Percentiles rank a stretch among this genome's conserved stretches.
These are phyloP conservation scores for Pterobdella sp. DNA, from an alignment of 2,888 invertebrate genomes.

Conservation along the genomic window DNA sequence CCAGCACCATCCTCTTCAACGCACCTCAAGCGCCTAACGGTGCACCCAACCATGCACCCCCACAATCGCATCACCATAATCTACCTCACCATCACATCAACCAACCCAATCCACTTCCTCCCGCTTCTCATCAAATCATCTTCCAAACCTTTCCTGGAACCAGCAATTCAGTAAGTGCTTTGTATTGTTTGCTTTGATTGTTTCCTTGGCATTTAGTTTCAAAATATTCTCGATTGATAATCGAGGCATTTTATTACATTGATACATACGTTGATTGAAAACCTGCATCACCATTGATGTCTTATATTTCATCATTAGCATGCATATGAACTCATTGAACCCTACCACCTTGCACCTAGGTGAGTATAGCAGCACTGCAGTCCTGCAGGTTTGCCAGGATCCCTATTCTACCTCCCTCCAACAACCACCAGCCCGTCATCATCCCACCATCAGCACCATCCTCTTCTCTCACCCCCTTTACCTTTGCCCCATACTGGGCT, in stretches of 20 bases:
- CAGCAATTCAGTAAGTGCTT: slow-evolving; percentile 25
- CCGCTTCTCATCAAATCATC: slow-evolving; percentile 29
- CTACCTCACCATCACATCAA: slow-evolving; percentile 21
- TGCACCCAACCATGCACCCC: not conserved
- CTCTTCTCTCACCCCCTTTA: slow-evolving; percentile 18
- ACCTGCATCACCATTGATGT: too few relatives aligned
- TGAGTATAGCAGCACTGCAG: slow-evolving; percentile 32
- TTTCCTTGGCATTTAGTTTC: too few relatives aligned
- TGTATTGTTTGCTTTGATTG: not conserved
- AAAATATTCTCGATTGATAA: too few relatives aligned
- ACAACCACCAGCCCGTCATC: slow-evolving; percentile 9
- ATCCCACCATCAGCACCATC: slow-evolving; percentile 25
- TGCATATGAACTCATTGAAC: too few relatives aligned
- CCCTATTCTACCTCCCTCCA: slow-evolving; percentile 20
- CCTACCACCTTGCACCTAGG: not conserved
- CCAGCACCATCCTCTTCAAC: slow-evolving; percentile 25
- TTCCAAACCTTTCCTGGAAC: slow-evolving; percentile 32
- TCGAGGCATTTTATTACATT: too few relatives aligned
- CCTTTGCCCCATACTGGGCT: slow-evolving; percentile 24
- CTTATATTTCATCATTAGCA: too few relatives aligned
- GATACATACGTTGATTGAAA: too few relatives aligned
- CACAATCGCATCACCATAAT: slow-evolving; percentile 13
- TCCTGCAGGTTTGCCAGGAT: slow-evolving; percentile 30
- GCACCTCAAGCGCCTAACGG: slow-evolving; percentile 11
- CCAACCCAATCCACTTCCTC: not conserved